Evolutionary conservation across 2,113 vertebrate genomes (phyloP), one percentile per base, ranked within the genome.

Genomic region (Phalacrocorax pelagicus): DNA sequence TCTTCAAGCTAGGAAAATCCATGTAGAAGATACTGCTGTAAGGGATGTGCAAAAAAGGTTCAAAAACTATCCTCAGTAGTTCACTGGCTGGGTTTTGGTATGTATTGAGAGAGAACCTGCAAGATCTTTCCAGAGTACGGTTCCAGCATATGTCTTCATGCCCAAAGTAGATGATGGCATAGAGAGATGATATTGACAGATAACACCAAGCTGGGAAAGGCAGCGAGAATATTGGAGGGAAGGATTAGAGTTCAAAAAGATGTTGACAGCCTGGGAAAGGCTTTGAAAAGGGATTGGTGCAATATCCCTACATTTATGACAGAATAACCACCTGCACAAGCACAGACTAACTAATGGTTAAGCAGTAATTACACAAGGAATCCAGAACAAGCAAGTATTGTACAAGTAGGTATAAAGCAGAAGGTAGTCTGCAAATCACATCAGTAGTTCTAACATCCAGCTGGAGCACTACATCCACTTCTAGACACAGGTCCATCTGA

Each of bases 321-420:
- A 81, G 58, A 89, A 83, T 36, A 72, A 55, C 29, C 67, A 89
- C 67, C 88, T 93, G 92, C 72, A 84, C 67, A 83, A 89, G 91
- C 87, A 82, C 38, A 57, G n/a, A 63, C 49, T 65, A 75, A 29
- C 32, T 38, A 83, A 59, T 5, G 15, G 7, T 26, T 44, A 63
- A 69, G 40, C 22, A 93, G n/a, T n/a, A 77, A 83, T 59, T 72
- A 71, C 15, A 67, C 52, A 73, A 51, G 54, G 38, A 47, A 65
- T 55, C 40, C 61, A 58, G 52, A 91, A 81, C 12, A 4, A 75
- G n/a, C 24, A 67, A 72, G 63, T 42, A 34, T 11, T 52, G 15
- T 5, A 42, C 0, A 0, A 23, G 55, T 38, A 42, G 49, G 58
- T 42, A 23, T 23, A 61, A 94, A 72, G 3, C 22, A 75, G 72